These are phyloP conservation scores for Thamnaconus septentrionalis DNA, from an alignment of 2,113 vertebrate genomes.

Conservation along the genomic window DNA sequence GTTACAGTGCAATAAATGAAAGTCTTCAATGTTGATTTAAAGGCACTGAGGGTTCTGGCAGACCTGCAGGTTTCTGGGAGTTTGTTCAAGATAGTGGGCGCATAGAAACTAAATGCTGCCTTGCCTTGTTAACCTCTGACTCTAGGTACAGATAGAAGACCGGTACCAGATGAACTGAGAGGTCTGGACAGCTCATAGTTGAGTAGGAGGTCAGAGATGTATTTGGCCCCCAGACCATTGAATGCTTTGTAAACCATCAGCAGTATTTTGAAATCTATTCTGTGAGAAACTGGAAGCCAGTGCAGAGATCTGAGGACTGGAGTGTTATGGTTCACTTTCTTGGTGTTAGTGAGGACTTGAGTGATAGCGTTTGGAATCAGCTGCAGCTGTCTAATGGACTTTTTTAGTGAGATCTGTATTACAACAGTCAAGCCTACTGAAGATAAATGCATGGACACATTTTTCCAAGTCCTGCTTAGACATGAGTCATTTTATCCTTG, in stretches of 20 bases:
- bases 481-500: not conserved
- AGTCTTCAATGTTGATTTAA: not conserved
- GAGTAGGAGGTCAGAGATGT: not conserved
- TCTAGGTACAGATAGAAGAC: not conserved
- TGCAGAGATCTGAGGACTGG: not conserved
- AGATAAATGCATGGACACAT: not conserved
- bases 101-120: too few relatives aligned
- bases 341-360: not conserved
- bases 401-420: not conserved
- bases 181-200: not conserved
- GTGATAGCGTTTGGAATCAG: not conserved
- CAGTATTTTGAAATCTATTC: not conserved
- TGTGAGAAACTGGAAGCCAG: not conserved
- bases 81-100: too few relatives aligned
- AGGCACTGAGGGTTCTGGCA: too few relatives aligned
- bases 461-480: not conserved
- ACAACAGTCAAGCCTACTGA: not conserved
- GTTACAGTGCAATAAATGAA: too few relatives aligned
- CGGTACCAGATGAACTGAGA: not conserved
- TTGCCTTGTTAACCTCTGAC: not conserved
- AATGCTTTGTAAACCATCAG: not conserved
- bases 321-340: not conserved
- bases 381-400: not conserved
- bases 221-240: not conserved
- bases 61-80: too few relatives aligned